Evolutionary conservation across 2,797 vertebrate genomes (phyloP).

Genomic region (Lepilemur septentrionalis): DNA sequence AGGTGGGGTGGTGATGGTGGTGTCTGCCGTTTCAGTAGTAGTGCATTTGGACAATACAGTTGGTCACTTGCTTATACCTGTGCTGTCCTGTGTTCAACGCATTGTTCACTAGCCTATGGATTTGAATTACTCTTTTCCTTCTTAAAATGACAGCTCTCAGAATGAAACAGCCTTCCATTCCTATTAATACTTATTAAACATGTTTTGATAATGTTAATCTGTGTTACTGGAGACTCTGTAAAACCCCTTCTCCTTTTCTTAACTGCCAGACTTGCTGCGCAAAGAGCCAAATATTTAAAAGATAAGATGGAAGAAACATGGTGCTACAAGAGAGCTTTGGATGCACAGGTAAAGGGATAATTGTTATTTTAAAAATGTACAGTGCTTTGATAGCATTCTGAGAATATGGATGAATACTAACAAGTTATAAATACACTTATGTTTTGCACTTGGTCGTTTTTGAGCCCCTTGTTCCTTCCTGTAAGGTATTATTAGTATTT

Average conservation of each 20-base stretch:
- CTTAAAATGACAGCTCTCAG: neutral
- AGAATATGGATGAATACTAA: neutral
- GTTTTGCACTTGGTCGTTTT: neutral
- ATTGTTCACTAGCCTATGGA: neutral
- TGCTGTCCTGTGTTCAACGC: neutral
- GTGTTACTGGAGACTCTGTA: neutral
- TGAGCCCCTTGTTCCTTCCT: neutral
- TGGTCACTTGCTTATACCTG: neutral
- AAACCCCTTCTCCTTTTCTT: neutral
- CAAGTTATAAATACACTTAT: neutral
- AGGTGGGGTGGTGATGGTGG: neutral
- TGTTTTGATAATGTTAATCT: neutral
- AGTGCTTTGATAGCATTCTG: neutral
- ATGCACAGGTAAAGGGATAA: slow-evolving; percentile 84
- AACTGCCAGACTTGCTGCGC: slow-evolving; percentile 81
- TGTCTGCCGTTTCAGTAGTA: neutral
- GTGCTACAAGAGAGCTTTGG: slow-evolving; percentile 85
- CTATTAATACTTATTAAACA: neutral
- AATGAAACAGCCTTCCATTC: neutral
- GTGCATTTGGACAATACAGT: neutral
- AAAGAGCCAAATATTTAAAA: slow-evolving; percentile 83
- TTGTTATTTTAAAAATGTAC: neutral
- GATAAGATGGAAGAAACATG: slow-evolving; percentile 82
- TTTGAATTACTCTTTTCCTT: neutral
- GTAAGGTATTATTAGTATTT: neutral